Evolutionary conservation across 2,797 vertebrate genomes (phyloP), one percentile per base, ranked within the genome.

Genomic region (Argyrosomus regius): DNA sequence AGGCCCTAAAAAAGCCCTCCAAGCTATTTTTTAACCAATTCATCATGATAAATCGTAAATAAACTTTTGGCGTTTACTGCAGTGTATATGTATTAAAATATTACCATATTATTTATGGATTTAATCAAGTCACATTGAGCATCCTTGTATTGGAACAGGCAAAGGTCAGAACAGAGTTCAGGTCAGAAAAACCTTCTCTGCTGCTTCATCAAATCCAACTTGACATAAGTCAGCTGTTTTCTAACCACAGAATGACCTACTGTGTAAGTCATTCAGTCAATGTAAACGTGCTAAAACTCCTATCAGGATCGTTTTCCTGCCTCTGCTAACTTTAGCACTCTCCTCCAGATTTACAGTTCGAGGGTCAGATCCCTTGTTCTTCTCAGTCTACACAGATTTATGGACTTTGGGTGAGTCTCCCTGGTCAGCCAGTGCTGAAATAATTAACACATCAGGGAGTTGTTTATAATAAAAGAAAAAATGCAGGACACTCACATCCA

Each of bases 291-390:
- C 72, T 82, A 77, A 84, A 87, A 85, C 65, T 75, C 83, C 72
- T 81, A 92, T 93, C 86, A 83, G 84, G 63, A 78, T 87, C 61
- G 53, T 82, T 86, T 86, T 83, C 71, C 85, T 83, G 84, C 76
- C 72, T 39, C 16, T 43, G 66, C 74, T 70, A 91, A 88, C 87
- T 91, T 90, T 85, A 75, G 68, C 77, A 49, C 59, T 72, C 76
- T 67, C 14, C n/a, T 41, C n/a, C 79, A 92, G 90, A 94, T 94
- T 92, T 93, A 95, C 89, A 86, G 82, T 84, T 78, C 24, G 28
- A 61, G 80, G 80, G 77, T 89, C 82, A 81, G 67, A 88, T 75
- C 84, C 79, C 77, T 89, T 86, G 87, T 92, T 88, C 79, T 86
- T 88, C 86, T 81, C 78, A 52, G 64, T 69, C 50, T 46, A 16